Conservation (phyloP, 2,113 vertebrate species). For the Brachyhypopomus occidentalis region DNA sequence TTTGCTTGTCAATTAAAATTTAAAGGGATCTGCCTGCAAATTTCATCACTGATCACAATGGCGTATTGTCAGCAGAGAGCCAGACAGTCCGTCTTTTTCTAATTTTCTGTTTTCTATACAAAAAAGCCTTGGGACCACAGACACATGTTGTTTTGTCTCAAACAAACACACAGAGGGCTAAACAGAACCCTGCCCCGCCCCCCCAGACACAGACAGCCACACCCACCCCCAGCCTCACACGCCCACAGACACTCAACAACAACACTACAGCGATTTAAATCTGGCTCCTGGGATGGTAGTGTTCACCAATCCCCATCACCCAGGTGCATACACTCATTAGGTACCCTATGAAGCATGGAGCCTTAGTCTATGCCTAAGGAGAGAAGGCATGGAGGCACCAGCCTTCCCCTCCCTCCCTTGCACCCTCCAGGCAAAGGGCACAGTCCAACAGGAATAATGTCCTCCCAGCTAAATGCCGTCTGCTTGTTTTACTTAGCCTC, state of each 20-base stretch:
- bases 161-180: neutral
- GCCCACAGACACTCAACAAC: neutral
- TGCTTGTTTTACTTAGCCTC: conserved; percentile 61
- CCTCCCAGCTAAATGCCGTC: conserved; percentile 45
- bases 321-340: conserved; percentile 13
- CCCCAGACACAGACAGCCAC: neutral
- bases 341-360: neutral
- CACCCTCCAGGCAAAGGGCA: neutral
- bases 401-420: neutral
- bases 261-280: neutral
- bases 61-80: conserved; percentile 36
- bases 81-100: conserved; percentile 17
- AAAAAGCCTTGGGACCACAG: neutral
- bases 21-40: conserved; percentile 50
- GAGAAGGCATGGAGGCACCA: neutral
- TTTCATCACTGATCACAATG: conserved; percentile 27
- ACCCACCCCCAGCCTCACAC: neutral
- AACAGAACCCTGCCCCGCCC: neutral
- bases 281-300: neutral
- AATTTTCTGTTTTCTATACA: conserved; percentile 21
- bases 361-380: neutral
- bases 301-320: neutral
- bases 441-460: neutral
- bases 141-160: neutral
- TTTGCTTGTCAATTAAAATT: conserved; percentile 58